Conservation (phyloP, 2,113 vertebrate genomes). For the Epinephelus lanceolatus region DNA sequence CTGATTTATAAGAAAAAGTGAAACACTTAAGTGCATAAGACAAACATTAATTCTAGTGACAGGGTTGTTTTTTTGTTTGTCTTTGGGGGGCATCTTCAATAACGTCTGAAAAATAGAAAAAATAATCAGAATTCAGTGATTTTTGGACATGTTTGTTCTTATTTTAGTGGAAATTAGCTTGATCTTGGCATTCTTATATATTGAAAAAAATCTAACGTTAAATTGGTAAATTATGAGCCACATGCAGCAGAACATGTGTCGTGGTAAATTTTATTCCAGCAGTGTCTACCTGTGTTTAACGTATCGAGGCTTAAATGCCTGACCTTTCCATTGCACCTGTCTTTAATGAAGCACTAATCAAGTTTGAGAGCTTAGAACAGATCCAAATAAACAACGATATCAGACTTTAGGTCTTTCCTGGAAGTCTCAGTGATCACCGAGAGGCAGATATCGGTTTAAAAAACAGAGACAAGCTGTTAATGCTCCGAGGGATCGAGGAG, state of each 20-base stretch:
- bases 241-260: too few relatives aligned
- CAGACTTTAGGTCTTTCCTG: neutral
- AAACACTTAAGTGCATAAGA: too few relatives aligned
- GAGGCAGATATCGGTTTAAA: neutral
- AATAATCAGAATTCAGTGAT: too few relatives aligned
- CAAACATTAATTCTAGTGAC: too few relatives aligned
- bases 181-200: too few relatives aligned
- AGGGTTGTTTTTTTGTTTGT: too few relatives aligned
- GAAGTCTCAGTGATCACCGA: neutral
- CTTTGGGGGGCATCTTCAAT: too few relatives aligned
- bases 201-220: too few relatives aligned
- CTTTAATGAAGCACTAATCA: neutral
- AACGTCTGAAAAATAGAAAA: too few relatives aligned
- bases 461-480: neutral
- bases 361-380: neutral
- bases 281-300: neutral
- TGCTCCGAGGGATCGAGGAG: neutral
- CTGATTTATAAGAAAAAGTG: too few relatives aligned
- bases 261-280: neutral
- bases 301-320: neutral
- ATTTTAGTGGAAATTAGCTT: too few relatives aligned
- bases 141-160: too few relatives aligned
- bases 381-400: constrained; percentile 1
- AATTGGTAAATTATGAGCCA: neutral
- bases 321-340: neutral